These are phyloP conservation scores for Apostichopus leukothele DNA, from an alignment of 53 echinoderm and acorn worm species.

Conservation along the genomic window DNA sequence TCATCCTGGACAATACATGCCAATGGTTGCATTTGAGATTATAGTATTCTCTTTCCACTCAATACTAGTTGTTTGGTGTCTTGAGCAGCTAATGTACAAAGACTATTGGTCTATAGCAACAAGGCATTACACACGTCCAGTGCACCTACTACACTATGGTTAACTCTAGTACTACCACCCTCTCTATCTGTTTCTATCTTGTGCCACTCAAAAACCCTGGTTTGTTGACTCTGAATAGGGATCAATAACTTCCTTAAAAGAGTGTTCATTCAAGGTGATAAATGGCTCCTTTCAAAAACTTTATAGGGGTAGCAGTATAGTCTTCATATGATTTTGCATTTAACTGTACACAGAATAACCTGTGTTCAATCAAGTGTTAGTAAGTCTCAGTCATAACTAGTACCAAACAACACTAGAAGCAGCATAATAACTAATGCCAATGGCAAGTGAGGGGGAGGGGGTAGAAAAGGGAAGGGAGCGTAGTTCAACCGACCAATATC, in stretches of 20 bases:
- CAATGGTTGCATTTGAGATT: constrained; percentile 26
- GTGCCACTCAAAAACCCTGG: background rate
- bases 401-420: no score
- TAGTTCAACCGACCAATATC: no score
- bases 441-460: no score
- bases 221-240: constrained; percentile 12
- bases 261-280: constrained; percentile 44
- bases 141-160: background rate
- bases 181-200: background rate
- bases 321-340: background rate
- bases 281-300: background rate
- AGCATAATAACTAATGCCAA: no score
- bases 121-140: constrained; percentile 15
- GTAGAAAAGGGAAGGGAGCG: no score
- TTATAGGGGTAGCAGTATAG: background rate
- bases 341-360: background rate
- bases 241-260: constrained; percentile 12
- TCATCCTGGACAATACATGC: background rate
- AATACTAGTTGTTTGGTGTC: background rate
- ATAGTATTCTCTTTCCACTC: background rate
- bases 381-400: background rate
- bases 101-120: constrained; percentile 7
- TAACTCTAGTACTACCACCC: background rate
- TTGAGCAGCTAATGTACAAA: background rate
- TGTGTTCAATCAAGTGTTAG: background rate